These are phyloP conservation scores for Cichlasoma orientale DNA, from an alignment of 2,797 vertebrate species.

Conservation along the genomic window DNA sequence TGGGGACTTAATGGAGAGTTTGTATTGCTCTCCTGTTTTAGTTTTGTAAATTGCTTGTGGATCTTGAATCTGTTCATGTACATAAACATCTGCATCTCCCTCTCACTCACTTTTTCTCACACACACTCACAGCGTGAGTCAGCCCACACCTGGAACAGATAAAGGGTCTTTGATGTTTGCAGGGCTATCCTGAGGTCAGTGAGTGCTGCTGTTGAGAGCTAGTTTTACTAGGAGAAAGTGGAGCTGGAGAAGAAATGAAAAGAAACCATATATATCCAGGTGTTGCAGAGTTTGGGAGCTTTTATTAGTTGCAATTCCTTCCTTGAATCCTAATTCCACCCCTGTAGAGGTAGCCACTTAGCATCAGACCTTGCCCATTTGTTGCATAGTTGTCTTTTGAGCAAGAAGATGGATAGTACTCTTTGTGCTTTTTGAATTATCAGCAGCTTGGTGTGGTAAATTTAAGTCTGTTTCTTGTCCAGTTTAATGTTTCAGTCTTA, in stretches of 20 bases:
- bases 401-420: conserved; percentile 37
- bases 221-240: conserved; percentile 78
- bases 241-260: conserved; percentile 74
- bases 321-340: conserved; percentile 55
- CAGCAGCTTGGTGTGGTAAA: conserved; percentile 43
- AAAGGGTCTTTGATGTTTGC: conserved; percentile 83
- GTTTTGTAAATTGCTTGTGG: conserved; percentile 57
- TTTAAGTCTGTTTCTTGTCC: conserved; percentile 55
- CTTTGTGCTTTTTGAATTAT: conserved; percentile 66
- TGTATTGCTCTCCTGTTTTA: conserved; percentile 53
- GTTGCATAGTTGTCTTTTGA: conserved; percentile 50
- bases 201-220: conserved; percentile 75
- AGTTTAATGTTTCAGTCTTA: conserved; percentile 41
- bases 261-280: conserved; percentile 77
- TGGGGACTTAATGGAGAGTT: conserved; percentile 41
- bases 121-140: conserved; percentile 63
- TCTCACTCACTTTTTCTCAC: conserved; percentile 40
- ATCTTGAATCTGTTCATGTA: conserved; percentile 59
- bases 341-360: conserved; percentile 43
- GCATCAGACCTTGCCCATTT: conserved; percentile 49
- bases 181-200: conserved; percentile 81
- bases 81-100: conserved; percentile 61
- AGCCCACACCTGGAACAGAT: conserved; percentile 84
- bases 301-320: conserved; percentile 72
- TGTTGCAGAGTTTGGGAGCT: conserved; percentile 70